Base-by-base conservation (phyloP, 2,797 vertebrate genomes). In the Artibeus jamaicensis region DNA sequence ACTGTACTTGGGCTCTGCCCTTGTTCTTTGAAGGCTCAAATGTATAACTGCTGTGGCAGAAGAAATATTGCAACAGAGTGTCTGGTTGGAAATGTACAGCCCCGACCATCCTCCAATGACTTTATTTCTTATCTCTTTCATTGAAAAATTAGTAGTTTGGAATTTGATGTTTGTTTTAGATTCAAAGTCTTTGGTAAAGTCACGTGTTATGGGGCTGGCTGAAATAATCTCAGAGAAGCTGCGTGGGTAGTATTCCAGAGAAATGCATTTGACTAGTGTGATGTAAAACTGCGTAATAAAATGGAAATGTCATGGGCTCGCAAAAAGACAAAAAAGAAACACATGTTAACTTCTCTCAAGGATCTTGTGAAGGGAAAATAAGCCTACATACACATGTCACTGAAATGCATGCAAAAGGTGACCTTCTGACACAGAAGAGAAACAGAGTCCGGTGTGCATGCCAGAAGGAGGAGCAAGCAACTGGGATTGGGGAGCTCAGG, bases 121-220 rank as follows among this genome's bases (percentile, higher is more conserved):
- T 91, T 82, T 74, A 37, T 79, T 67, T 91, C 39, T 53, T 65
- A 16, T 65, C 62, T 14, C 59, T n/a, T 65, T 65, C 62, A 18
- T n/a, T 65, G 29, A 65, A n/a, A 65, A 65, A 14, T 65, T n/a
- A 77, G 8, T 81, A 14, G 39, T 86, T 83, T 70, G 29, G 42
- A 92, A 50, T 92, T 71, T 42, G 91, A 48, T 44, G 82, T 73
- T 50, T 77, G 19, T 71, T 78, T 94, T 86, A 74, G 50, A 71
- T 83, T 91, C 42, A 81, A 48, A 16, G 26, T 79, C 67, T 78
- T 53, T 84, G 53, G 67, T 68, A 68, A 82, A 67, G 26, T 71
- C 67, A 62, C 32, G 76, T 55, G 55, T 79, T 81, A 89, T 46
- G 5, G 42, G 4, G 6, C 71, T 87, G 67, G 86, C n/a, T 85